Evolutionary conservation across 2,888 invertebrate genomes (phyloP), one percentile per base, ranked within the genome.

Genomic region (Eulithis prunata): DNA sequence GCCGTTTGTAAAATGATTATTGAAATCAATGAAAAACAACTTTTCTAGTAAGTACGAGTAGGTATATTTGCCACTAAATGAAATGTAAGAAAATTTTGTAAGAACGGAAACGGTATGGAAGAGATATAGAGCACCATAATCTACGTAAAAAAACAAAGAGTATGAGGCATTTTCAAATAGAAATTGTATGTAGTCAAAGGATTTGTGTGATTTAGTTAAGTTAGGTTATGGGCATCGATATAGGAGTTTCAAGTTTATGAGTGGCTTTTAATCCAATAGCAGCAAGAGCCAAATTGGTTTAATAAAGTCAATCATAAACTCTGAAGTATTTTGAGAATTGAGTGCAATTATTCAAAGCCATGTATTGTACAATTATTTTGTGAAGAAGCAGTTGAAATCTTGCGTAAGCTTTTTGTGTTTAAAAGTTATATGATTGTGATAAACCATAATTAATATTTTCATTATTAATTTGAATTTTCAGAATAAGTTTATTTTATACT

Each of bases 171-270:
- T 85, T 85, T 80, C 74, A 77, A 74, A 78, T 74, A 76, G 81
- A 79, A 82, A 82, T 80, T 78, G 75, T 81, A 77, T 71, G 76
- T 80, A 87, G 85, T 87, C 86, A 85, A 77, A 83, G 78, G 81
- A 80, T 86, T 78, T 79, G 81, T 90, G 89, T 90, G 90, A 90
- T 90, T 72, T 90, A 89, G 86, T 64, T 83, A 81, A 79, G 71
- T 64, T 68, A 64, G 45, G 43, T 13, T 68, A 64, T 52, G 64
- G 46, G 52, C 1, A 57, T 32, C n/a, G 56, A 8, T 46, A 13
- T 45, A 28, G 21, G 32, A 41, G n/a, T 41, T 45, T 54, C 28
- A n/a, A 12, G 45, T 61, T 61, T 64, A n/a, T 55, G 21, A 32
- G 51, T 51, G 64, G 2, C 32, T 61, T 46, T 46, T 51, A 43